Base-by-base conservation (phyloP, 2,113 vertebrate genomes). In the Antigone vipio region DNA sequence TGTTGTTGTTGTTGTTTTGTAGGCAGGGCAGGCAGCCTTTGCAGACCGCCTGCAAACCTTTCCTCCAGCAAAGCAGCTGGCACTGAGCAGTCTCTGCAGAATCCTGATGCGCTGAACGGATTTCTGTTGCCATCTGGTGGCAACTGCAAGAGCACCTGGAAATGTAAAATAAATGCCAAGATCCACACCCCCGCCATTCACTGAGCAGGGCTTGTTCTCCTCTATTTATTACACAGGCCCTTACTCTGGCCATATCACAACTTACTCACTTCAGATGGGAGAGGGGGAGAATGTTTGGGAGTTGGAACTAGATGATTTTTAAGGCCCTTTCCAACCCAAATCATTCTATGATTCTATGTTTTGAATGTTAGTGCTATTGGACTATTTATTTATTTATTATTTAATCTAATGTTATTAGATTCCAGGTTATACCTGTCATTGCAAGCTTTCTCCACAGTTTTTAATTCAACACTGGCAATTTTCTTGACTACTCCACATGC, bases 101-200 rank as follows among this genome's bases (percentile, higher is more conserved):
- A 81, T 18, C 35, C 67, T 32, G 82, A 58, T 5, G 53, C 9
- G 7, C 35, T 66, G 22, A 27, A 49, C 21, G 53, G 94, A 23
- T 93, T 94, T 83, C 55, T 91, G 72, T 92, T 96, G 97, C 97
- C 97, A 96, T 79, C 97, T 97, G 92, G 83, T 90, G 97, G 90
- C 63, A 55, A 23, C 2, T 4, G 24, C 15, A 26, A 20, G 1
- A 22, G 68, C 9, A 67, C 21, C 18, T 50, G 42, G 45, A 63
- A 69, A 38, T 1, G 13, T 0, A 11, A 26, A 23, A 27, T 19
- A 50, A 69, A 85, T 2, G 11, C 29, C 38, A 11, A 74, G 11
- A 59, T n/a, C 52, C 64, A 21, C 15, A 5, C 10, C 12, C 69
- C 15, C 4, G 0, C 40, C 23, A 1, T 55, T 58, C 45, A 17